phyloP scores from a whole-genome alignment of 2,113 vertebrate species.

The Mellivora capensis region DNA sequence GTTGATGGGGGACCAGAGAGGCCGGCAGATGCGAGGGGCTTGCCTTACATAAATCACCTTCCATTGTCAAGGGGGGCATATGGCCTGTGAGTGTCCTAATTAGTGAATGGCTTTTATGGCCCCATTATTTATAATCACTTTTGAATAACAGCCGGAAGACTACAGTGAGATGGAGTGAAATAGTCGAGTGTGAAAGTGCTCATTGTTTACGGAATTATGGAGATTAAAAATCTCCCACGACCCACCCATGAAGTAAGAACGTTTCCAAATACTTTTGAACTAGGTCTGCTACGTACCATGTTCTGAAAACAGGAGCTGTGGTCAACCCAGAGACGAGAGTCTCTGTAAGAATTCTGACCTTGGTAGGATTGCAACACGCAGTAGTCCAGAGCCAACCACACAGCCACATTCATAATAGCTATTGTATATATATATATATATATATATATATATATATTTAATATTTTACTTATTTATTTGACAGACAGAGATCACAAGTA shows the following conservation, averaged over 20 bases:
- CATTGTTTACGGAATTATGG: slow-evolving; percentile 65
- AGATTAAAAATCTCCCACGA: slow-evolving; percentile 67
- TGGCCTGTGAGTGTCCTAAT: slow-evolving; percentile 83
- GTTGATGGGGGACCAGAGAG: slow-evolving; percentile 70
- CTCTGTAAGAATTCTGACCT: not conserved
- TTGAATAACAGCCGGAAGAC: slow-evolving; percentile 79
- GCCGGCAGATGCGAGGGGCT: slow-evolving; percentile 78
- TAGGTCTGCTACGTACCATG: not conserved
- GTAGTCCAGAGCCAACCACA: not conserved
- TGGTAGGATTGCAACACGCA: not conserved
- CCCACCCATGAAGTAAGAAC: slow-evolving; percentile 48
- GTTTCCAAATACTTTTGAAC: not conserved
- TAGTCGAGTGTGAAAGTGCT: slow-evolving; percentile 65
- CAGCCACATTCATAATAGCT: not conserved
- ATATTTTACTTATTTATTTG: no score
- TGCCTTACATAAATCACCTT: slow-evolving; percentile 80
- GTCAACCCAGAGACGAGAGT: not conserved
- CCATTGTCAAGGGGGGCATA: slow-evolving; percentile 79
- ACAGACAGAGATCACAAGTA: no score
- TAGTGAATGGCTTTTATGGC: slow-evolving; percentile 82
- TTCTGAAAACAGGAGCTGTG: not conserved
- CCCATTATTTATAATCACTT: slow-evolving; percentile 83
- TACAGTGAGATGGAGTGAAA: slow-evolving; percentile 65
- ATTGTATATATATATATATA: not conserved
- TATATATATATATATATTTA: no score